Evolutionary conservation across 1,140 invertebrate species (phyloP).

Genomic region (Drosophila albomicans): DNA sequence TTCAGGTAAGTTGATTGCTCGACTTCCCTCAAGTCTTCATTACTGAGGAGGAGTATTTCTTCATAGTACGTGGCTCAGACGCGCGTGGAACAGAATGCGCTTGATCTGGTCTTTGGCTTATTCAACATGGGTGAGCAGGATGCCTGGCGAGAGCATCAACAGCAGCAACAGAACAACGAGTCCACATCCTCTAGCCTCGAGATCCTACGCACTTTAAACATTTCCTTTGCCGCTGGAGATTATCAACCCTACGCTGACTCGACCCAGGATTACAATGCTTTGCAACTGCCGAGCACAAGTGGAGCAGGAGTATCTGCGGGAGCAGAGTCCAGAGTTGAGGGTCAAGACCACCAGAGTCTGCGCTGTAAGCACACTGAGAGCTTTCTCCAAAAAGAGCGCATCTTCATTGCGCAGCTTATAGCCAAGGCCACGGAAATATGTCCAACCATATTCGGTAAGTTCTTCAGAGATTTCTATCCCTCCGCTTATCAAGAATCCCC

Average conservation of each 20-base stretch:
- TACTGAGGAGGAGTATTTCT: not conserved
- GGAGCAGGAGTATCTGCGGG: not conserved
- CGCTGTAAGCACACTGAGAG: slow-evolving; percentile 85
- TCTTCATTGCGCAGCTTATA: slow-evolving; percentile 77
- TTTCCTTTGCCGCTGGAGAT: slow-evolving; percentile 72
- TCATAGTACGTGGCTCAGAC: slow-evolving; percentile 65
- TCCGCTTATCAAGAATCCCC: no score
- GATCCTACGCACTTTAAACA: slow-evolving; percentile 75
- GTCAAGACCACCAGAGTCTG: slow-evolving; percentile 72
- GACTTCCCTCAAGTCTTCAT: not conserved
- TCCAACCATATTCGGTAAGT: slow-evolving; percentile 75
- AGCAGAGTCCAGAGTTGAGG: not conserved
- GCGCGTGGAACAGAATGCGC: slow-evolving; percentile 73
- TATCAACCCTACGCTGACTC: slow-evolving; percentile 70
- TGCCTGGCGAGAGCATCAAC: slow-evolving; percentile 69
- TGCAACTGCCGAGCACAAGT: slow-evolving; percentile 10
- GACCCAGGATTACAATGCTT: slow-evolving; percentile 60
- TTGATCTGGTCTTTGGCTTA: slow-evolving; percentile 79
- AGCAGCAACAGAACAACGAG: slow-evolving; percentile 62
- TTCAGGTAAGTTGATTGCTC: slow-evolving; percentile 85
- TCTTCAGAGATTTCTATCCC: not conserved
- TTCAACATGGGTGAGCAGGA: slow-evolving; percentile 81
- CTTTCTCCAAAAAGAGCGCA: slow-evolving; percentile 73
- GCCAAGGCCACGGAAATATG: slow-evolving; percentile 76
- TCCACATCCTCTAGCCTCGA: slow-evolving; percentile 78